Base-by-base conservation (phyloP, 1,140 invertebrate genomes). In the Drosophila arawakana region DNA sequence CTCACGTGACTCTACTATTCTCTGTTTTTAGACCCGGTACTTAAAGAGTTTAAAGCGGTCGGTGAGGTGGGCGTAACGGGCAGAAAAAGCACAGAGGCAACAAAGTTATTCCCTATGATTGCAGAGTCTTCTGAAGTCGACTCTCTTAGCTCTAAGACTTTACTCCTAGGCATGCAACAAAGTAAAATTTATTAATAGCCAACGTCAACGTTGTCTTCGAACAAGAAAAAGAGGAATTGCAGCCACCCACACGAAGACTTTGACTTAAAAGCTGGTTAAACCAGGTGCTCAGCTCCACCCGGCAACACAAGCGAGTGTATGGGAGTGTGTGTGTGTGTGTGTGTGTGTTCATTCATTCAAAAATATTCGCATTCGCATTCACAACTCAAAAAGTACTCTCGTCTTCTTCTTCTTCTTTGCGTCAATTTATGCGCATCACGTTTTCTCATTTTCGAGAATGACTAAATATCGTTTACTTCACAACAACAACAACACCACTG, bases 361-460 rank as follows among this genome's bases (percentile, higher is more conserved):
- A 80, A 73, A 85, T 74, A 80, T 80, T 76, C 80, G 52, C 62
- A 80, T 66, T 79, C 67, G 80, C 66, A 81, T 75, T 85, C 79
- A 49, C 77, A 73, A 69, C 69, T 69, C 70, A 70, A 76, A 76
- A 61, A 44, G 35, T 34, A 30, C 34, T 18, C 9, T 15, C 18
- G 3, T 6, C 52, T 63, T 54, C 37, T 60, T 59, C 37, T 59
- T 58, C 47, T 52, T 57, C 34, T 50, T 58, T 52, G 74, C 84
- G 71, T 81, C 84, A 89, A 91, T 91, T 91, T 91, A 91, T 91
- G 88, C 88, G 82, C 80, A 72, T 91, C 88, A 91, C 88, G 88
- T 91, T 91, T 91, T 91, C 88, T 65, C 88, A 91, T 91, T 91
- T 91, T 84, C 88, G 86, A 84, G 84, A 91, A 88, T 91, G 88